These are phyloP conservation scores for Litocranius walleri DNA, from an alignment of 2,113 vertebrate genomes.

Conservation along the genomic window DNA sequence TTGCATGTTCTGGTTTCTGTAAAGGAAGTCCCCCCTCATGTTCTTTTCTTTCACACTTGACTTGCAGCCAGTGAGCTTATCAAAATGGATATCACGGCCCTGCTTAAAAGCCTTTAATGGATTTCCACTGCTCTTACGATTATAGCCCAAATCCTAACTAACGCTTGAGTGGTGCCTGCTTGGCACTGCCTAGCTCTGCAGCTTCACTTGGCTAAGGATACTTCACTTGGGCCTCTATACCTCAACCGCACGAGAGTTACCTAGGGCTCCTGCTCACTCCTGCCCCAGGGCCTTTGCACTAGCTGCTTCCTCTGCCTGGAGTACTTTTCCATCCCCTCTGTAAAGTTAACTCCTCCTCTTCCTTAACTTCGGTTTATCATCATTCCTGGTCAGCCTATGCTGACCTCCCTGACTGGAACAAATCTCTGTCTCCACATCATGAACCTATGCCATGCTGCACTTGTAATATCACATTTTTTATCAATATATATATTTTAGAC, in stretches of 20 bases:
- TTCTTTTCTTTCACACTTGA: slow-evolving; percentile 40
- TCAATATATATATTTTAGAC: not conserved
- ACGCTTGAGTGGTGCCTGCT: not conserved
- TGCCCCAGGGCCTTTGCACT: slow-evolving; percentile 15
- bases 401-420: not conserved
- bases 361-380: not conserved
- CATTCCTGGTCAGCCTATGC: not conserved
- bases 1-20: slow-evolving; percentile 41
- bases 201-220: not conserved
- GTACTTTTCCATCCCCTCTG: not conserved
- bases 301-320: not conserved
- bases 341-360: not conserved
- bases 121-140: not conserved
- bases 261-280: not conserved
- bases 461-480: not conserved
- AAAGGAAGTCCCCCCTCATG: slow-evolving; percentile 32
- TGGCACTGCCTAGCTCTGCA: not conserved
- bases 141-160: not conserved
- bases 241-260: not conserved
- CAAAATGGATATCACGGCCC: slow-evolving; percentile 1
- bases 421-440: not conserved
- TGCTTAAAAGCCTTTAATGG: slow-evolving; percentile 58
- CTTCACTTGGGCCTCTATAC: not conserved
- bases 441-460: too few relatives aligned
- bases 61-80: slow-evolving; percentile 53